Evolutionary conservation across 2,888 invertebrate genomes (phyloP).

Genomic region (Operophtera brumata): DNA sequence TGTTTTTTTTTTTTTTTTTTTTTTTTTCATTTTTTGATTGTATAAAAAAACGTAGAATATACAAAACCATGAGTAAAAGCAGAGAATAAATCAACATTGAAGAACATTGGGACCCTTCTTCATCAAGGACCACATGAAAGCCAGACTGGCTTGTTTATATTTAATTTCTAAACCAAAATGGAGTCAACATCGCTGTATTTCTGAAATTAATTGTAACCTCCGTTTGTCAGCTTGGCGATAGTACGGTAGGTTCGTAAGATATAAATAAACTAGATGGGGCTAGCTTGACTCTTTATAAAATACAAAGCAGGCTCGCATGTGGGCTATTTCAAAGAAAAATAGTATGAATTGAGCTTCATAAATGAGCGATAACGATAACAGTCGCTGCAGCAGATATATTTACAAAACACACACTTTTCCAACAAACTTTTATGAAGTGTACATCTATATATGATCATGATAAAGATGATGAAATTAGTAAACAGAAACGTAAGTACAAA

Average conservation of each 20-base stretch:
- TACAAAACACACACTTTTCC: too few relatives aligned
- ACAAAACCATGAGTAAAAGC: background rate
- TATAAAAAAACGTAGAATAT: background rate
- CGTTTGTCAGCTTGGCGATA: constrained; percentile 58
- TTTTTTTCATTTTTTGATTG: too few relatives aligned
- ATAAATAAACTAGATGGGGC: constrained; percentile 17
- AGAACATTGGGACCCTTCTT: background rate
- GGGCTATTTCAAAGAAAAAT: too few relatives aligned
- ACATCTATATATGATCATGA: too few relatives aligned
- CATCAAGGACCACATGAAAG: constrained; percentile 25
- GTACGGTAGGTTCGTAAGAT: constrained; percentile 35
- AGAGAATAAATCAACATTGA: background rate
- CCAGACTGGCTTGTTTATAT: constrained; percentile 50
- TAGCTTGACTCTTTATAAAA: background rate
- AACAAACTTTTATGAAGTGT: too few relatives aligned
- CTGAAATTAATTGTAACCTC: constrained; percentile 64
- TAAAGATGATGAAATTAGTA: too few relatives aligned
- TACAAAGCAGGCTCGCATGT: too few relatives aligned
- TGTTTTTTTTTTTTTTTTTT: too few relatives aligned
- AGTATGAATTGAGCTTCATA: too few relatives aligned
- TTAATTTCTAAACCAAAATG: constrained; percentile 57
- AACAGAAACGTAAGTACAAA: too few relatives aligned
- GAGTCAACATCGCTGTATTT: constrained; percentile 56
- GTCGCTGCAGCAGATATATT: too few relatives aligned
- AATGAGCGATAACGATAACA: too few relatives aligned